A percentile compares a stretch with the other conserved stretches of the same genome.
Conservation (phyloP, 2,888 invertebrate species). For the Dysmachus trigonus region DNA sequence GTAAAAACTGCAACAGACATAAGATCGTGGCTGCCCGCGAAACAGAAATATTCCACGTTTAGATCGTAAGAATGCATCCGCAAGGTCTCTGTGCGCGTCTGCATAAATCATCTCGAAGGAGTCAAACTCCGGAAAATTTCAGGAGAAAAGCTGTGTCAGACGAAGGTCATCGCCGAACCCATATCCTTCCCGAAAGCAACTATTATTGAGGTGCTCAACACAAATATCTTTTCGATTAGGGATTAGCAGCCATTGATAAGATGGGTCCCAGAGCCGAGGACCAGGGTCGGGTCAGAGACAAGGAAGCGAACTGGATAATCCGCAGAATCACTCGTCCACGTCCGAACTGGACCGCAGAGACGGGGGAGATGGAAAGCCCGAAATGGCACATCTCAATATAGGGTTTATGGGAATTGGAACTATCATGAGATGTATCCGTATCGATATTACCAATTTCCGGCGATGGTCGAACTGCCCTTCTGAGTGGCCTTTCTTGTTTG, state of each 20-base stretch:
- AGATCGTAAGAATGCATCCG: neutral
- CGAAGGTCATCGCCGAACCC: slow-evolving; percentile 1
- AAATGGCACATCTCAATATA: neutral
- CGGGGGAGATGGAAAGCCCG: neutral
- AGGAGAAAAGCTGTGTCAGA: neutral
- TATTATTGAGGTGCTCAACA: slow-evolving; percentile 22
- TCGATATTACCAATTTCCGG: slow-evolving; percentile 9
- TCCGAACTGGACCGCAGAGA: slow-evolving; percentile 7
- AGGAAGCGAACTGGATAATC: slow-evolving; percentile 12
- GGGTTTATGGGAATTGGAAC: neutral
- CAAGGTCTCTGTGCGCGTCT: neutral
- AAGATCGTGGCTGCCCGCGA: neutral
- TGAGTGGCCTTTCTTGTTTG: neutral
- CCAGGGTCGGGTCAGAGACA: neutral
- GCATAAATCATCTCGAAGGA: slow-evolving; percentile 2
- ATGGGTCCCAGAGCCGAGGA: slow-evolving; percentile 21
- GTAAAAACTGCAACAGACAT: neutral
- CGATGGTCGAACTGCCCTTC: neutral
- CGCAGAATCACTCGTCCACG: slow-evolving; percentile 1
- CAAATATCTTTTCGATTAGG: slow-evolving; percentile 44
- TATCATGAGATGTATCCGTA: slow-evolving; percentile 11
- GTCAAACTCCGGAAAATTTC: slow-evolving; percentile 3
- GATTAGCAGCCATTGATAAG: slow-evolving; percentile 39
- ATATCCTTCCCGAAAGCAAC: neutral
- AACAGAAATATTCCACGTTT: neutral